Base-by-base conservation (phyloP, 2,797 vertebrate species). In the Salarias fasciatus region DNA sequence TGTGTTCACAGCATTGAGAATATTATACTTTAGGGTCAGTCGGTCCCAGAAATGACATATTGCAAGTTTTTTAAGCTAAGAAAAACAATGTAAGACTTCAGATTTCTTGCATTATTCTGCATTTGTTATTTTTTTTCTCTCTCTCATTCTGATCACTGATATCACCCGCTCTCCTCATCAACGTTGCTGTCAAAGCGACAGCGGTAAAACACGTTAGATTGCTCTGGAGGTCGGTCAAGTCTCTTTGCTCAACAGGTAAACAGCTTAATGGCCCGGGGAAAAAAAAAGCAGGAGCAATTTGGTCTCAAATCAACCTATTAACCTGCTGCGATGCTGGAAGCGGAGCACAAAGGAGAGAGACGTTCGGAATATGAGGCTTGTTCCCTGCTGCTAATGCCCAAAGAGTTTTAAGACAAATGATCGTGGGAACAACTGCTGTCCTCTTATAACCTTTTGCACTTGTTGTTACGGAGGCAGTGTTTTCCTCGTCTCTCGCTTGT, bases 191-290 rank as follows among this genome's bases (percentile, higher is more conserved):
- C 15, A 37, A 54, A 58, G 44, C 64, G 63, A 46, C 69, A 63
- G 46, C 58, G 65, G 52, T 47, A 45, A 41, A 64, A 60, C 33
- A 46, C 53, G 8, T 43, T 9, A 35, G 63, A 64, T 57, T 69
- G 69, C 49, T 53, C 67, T 33, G 6, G 54, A 63, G 79, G 65
- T 63, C n/a, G 6, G 31, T 36, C 12, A 40, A 51, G 54, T 53
- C 15, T 56, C 55, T 15, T 45, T 75, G 64, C 83, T 72, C 75
- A 84, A 61, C 40, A 69, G 47, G 61, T 75, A 80, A 80, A 85
- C 56, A 63, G 53, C 60, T 54, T 72, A 79, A 84, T 85, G 77
- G 56, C 24, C 66, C 65, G 24, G 31, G 49, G 30, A 53, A 38
- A 48, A 36, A 12, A 35, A 45, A 69, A 70, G 18, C 18, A 24